Conservation (phyloP, 2,113 vertebrate genomes). For the Cygnus buccinator region DNA sequence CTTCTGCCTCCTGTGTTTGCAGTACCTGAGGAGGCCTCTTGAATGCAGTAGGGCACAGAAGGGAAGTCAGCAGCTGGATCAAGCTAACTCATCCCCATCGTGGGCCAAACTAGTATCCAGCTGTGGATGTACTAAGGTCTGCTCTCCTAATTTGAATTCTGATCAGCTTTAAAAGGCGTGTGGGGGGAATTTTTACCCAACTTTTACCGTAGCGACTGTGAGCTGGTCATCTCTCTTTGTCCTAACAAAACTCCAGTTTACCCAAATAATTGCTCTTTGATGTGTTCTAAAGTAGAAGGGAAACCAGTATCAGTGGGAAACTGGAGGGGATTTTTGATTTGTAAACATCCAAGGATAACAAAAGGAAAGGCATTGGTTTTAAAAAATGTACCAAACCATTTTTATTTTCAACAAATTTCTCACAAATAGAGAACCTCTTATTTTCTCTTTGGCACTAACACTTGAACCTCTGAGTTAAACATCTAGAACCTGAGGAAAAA, state of each 20-base stretch:
- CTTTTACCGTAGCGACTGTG: neutral
- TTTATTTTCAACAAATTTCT: neutral
- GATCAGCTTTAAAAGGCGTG: neutral
- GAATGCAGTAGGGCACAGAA: neutral
- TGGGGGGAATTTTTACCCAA: neutral
- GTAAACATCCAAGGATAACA: neutral
- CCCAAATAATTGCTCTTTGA: neutral
- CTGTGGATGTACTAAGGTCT: neutral
- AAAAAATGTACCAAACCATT: neutral
- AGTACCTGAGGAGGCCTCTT: neutral
- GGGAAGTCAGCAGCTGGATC: neutral
- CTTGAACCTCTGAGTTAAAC: neutral
- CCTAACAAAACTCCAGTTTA: neutral
- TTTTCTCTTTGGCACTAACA: neutral
- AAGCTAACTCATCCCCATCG: neutral
- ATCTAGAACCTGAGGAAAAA: neutral
- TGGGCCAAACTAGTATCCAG: neutral
- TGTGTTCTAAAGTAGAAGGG: neutral
- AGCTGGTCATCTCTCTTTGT: neutral
- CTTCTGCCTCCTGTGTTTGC: neutral
- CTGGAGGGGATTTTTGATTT: neutral
- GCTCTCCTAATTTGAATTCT: neutral
- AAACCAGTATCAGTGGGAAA: neutral
- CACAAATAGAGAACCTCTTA: neutral
- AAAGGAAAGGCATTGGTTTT: neutral